Evolutionary conservation across 2,888 invertebrate genomes (phyloP).

Genomic region (Tetramorium bicarinatum): DNA sequence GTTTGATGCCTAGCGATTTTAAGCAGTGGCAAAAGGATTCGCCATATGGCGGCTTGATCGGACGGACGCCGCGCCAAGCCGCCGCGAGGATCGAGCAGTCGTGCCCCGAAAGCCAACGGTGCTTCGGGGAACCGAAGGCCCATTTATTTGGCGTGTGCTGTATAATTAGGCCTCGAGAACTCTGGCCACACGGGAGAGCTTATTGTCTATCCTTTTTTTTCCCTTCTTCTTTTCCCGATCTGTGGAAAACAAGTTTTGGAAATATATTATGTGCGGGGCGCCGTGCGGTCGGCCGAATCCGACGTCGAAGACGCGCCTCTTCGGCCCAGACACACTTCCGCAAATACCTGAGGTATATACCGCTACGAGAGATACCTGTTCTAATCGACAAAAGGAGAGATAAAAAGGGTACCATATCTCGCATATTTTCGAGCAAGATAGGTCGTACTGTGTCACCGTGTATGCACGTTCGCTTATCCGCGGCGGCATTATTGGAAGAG

Average conservation of each 20-base stretch:
- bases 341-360: slow-evolving; percentile 59
- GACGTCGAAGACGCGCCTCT: slow-evolving; percentile 29
- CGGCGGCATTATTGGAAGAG: slow-evolving; percentile 35
- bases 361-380: background rate
- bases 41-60: slow-evolving; percentile 83
- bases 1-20: slow-evolving; percentile 75
- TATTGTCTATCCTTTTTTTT: slow-evolving; percentile 69
- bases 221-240: slow-evolving; percentile 58
- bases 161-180: slow-evolving; percentile 82
- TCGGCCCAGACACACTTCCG: slow-evolving; percentile 61
- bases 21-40: slow-evolving; percentile 82
- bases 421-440: slow-evolving; percentile 1
- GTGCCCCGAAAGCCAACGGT: slow-evolving; percentile 77
- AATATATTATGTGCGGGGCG: slow-evolving; percentile 68
- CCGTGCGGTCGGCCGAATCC: slow-evolving; percentile 65
- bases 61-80: slow-evolving; percentile 58
- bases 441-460: background rate
- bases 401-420: background rate
- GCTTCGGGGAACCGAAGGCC: slow-evolving; percentile 80
- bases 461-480: background rate
- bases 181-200: slow-evolving; percentile 65
- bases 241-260: slow-evolving; percentile 77
- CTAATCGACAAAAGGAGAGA: slow-evolving; percentile 5
- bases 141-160: slow-evolving; percentile 84
- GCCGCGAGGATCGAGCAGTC: slow-evolving; percentile 72